Conservation (phyloP, 2,113 vertebrate species). For the Peromyscus polionotus region DNA sequence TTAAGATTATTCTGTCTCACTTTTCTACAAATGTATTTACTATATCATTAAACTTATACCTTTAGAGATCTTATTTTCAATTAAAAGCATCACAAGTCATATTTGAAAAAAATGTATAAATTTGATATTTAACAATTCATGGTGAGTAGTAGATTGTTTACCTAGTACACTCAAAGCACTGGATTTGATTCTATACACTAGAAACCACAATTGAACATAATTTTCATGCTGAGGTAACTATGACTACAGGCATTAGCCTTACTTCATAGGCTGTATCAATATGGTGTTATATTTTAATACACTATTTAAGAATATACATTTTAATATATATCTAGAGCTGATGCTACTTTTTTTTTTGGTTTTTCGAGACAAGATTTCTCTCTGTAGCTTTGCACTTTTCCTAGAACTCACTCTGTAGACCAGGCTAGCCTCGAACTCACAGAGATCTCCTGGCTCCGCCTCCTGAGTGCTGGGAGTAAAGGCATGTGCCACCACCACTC, state of each 20-base stretch:
- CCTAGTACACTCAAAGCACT: neutral
- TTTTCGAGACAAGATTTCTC: too few species aligned
- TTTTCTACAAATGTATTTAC: conserved; percentile 9
- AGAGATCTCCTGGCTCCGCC: too few species aligned
- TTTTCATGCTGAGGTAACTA: neutral
- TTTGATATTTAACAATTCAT: conserved; percentile 24
- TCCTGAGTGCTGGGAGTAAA: too few species aligned
- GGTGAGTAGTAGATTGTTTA: neutral
- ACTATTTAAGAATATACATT: conserved; percentile 32
- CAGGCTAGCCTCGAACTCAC: too few species aligned
- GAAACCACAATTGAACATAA: neutral
- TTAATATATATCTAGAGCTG: conserved; percentile 5
- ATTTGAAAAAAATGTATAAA: neutral
- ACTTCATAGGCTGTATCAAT: neutral
- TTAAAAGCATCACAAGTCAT: neutral
- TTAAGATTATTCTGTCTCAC: neutral
- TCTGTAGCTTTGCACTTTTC: too few species aligned
- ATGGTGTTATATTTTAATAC: neutral
- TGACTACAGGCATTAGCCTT: neutral
- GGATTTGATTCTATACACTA: neutral
- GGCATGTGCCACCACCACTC: too few species aligned
- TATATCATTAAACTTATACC: neutral
- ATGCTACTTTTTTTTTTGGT: neutral
- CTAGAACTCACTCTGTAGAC: too few species aligned
- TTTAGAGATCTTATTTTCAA: conserved; percentile 3